A percentile compares a stretch with the other conserved stretches of the same genome.
phyloP scores from a whole-genome alignment of 2,888 invertebrate species.

The Octonoba sinensis region DNA sequence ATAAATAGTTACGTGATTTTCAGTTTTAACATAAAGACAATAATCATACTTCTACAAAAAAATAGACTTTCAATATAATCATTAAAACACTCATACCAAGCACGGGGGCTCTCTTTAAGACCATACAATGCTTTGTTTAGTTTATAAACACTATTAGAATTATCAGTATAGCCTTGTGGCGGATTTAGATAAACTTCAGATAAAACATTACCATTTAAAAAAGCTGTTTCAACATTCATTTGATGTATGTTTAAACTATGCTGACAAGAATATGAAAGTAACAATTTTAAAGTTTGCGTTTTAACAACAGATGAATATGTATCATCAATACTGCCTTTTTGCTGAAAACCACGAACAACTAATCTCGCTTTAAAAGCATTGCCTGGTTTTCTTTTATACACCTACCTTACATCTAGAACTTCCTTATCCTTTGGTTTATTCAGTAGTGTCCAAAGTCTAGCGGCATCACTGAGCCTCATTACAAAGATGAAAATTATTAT shows the following conservation, averaged over 20 bases:
- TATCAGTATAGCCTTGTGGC: not conserved
- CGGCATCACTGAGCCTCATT: no score
- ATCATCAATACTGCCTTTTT: no score
- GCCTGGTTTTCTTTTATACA: not conserved
- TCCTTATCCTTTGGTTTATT: not conserved
- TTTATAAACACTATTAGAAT: no score
- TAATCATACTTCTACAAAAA: conserved; percentile 2
- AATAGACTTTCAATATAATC: not conserved
- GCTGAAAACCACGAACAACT: no score
- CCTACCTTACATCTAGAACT: not conserved
- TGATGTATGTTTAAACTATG: not conserved
- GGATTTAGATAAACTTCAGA: not conserved
- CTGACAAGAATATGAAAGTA: no score
- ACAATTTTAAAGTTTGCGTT: no score
- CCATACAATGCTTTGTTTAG: not conserved
- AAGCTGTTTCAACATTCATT: not conserved
- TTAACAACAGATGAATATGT: no score
- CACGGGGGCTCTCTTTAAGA: not conserved
- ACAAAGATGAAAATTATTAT: not conserved
- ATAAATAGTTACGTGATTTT: no score
- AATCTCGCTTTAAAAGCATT: not conserved
- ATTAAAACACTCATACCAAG: conserved; percentile 1
- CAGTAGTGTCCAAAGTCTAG: not conserved
- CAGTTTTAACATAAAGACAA: conserved; percentile 6
- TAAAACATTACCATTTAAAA: not conserved